Conservation (phyloP, 2,888 invertebrate genomes). For the Hydraecia micacea region DNA sequence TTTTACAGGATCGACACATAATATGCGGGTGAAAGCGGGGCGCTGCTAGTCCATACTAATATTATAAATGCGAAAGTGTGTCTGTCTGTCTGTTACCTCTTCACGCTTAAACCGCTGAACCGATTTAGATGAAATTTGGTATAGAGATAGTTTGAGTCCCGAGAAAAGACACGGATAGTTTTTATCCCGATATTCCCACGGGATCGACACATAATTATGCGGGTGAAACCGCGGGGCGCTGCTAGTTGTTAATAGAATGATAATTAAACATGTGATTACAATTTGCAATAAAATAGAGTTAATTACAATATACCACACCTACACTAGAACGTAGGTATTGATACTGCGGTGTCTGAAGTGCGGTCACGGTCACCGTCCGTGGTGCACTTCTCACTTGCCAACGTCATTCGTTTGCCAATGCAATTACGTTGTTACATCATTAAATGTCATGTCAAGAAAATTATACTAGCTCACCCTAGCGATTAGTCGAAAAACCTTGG, state of each 20-base stretch:
- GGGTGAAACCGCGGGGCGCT: no score
- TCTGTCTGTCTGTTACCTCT: no score
- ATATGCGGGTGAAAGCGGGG: no score
- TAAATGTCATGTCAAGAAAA: conserved; percentile 54
- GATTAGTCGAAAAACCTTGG: conserved; percentile 43
- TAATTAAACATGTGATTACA: conserved; percentile 5
- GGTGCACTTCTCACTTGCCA: conserved; percentile 61
- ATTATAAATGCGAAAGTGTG: no score
- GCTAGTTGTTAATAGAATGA: conserved; percentile 2
- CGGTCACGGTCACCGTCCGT: conserved; percentile 67
- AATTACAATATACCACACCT: conserved; percentile 24
- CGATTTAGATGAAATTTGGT: no score
- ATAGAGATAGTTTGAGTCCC: no score
- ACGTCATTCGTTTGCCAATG: conserved; percentile 58
- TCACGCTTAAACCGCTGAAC: no score
- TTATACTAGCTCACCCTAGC: conserved; percentile 35
- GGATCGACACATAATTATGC: no score
- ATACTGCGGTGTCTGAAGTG: conserved; percentile 47
- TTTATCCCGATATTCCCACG: no score
- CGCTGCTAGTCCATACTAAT: no score
- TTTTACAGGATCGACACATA: no score
- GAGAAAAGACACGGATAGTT: no score
- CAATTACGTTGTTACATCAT: conserved; percentile 57
- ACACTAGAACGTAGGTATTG: conserved; percentile 31
- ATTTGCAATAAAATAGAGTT: conserved; percentile 20